Conservation (phyloP, 2,797 vertebrate genomes). For the Arremon aurantiirostris region DNA sequence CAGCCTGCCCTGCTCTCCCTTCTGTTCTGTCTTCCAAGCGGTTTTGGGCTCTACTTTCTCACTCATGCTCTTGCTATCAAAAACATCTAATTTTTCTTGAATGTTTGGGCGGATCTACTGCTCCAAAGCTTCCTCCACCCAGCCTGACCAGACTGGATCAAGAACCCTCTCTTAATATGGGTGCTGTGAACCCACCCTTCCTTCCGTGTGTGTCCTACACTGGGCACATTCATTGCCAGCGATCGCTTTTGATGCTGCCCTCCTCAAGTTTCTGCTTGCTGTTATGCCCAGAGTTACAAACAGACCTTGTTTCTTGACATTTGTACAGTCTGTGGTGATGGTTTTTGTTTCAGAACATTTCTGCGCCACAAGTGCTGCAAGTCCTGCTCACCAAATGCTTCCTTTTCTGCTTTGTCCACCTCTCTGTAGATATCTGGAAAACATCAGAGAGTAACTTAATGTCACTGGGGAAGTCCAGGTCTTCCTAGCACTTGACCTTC, state of each 20-base stretch:
- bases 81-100: not conserved
- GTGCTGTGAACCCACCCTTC: not conserved
- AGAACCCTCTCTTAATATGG: not conserved
- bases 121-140: not conserved
- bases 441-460: not conserved
- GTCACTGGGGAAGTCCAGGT: not conserved
- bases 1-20: not conserved
- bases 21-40: not conserved
- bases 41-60: not conserved
- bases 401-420: not conserved
- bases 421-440: not conserved
- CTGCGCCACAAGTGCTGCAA: not conserved
- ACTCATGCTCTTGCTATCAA: not conserved
- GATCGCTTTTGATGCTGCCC: not conserved
- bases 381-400: not conserved
- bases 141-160: not conserved
- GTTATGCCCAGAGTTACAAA: not conserved
- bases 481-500: not conserved
- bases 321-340: not conserved
- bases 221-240: not conserved
- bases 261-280: not conserved
- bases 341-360: not conserved
- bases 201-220: not conserved
- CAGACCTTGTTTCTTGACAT: not conserved
- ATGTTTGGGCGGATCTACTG: not conserved